Evolutionary conservation across 2,888 invertebrate species (phyloP), one percentile per base, ranked within the genome.

Genomic region (Apamea monoglypha): DNA sequence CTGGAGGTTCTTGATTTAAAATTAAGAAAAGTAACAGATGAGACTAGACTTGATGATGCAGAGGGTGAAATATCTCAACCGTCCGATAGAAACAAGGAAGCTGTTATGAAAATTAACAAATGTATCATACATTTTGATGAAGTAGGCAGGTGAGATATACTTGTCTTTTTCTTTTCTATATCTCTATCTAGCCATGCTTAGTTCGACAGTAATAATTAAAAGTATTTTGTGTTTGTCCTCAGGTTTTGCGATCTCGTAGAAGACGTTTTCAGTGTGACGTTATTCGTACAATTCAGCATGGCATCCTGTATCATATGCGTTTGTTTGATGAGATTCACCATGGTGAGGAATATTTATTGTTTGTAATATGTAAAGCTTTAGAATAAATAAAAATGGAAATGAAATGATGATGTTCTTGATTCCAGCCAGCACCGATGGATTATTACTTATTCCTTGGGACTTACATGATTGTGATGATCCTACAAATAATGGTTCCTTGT

Each of bases 271-370:
- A 93, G 93, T 74, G 50, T 91, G 3, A 90, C 93, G 1, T 53
- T 95, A 59, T 95, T 96, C 84, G 82, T 92, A 18, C 95, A 95
- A 84, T 94, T 95, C 59, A 88, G 93, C 72, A 88, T 94, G 89
- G 92, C 94, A 4, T 94, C 95, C 1, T 92, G 92, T 76, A 92
- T 95, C 29, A 93, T 96, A 81, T 96, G 96, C 82, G 92, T 95
- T 74, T 94, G 94, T 59, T 90, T 95, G 12, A 94, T 94, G 83
- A 91, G 95, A 85, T 95, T 95, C 84, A 95, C 94, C 10, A 82
- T 95, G 92, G 96, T 95, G 89, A 92, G 92, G 87, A 56, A 63
- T 74, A 29, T 7, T 36, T n/a, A 25, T 47, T 47, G 2, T 44
- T 50, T 53, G 4, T 59, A 59, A n/a, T 59, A 1, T n/a, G 14